Evolutionary conservation across 2,113 vertebrate species (phyloP), one percentile per base, ranked within the genome.

Genomic region (Sitta europaea): DNA sequence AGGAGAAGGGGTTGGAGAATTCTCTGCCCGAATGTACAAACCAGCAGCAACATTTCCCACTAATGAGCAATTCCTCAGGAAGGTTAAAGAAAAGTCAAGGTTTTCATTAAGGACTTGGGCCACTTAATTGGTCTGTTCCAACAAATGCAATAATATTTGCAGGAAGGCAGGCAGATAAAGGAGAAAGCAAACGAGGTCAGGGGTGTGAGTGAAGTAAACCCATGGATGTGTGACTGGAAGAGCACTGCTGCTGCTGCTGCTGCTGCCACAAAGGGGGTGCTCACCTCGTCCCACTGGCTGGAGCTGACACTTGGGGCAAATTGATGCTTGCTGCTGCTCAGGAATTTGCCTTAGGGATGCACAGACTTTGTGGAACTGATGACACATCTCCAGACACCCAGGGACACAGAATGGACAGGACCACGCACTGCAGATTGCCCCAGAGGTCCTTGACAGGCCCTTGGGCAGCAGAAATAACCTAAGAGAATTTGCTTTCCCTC

Each of bases 21-120:
- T 45, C 67, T 55, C 93, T 88, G 48, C 50, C 42, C 13, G 1
- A 5, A 18, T 6, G 23, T 9, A 54, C 43, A 53, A 87, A 66
- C 36, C 86, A 91, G 65, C 40, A 11, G 77, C 59, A 65, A 33
- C 5, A 1, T 45, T 92, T 89, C 88, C 77, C 81, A 31, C 86
- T 95, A 91, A 96, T 12, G 72, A 96, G 92, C 57, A 90, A 70
- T 90, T 96, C 90, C 86, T 67, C 76, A 48, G 75, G 74, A 95
- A 92, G 95, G 93, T 94, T 91, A 96, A 88, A 94, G 80, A 92
- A 78, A 88, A 96, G 95, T 96, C 96, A 96, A 96, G 65, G 92
- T 67, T 94, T 96, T 94, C 83, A 91, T 90, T 91, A 83, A 91
- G 83, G 66, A 45, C 35, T 81, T 14, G 6, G 66, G 40, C 66